phyloP scores from a whole-genome alignment of 1,140 invertebrate genomes.

The Acyrthosiphon pisum region DNA sequence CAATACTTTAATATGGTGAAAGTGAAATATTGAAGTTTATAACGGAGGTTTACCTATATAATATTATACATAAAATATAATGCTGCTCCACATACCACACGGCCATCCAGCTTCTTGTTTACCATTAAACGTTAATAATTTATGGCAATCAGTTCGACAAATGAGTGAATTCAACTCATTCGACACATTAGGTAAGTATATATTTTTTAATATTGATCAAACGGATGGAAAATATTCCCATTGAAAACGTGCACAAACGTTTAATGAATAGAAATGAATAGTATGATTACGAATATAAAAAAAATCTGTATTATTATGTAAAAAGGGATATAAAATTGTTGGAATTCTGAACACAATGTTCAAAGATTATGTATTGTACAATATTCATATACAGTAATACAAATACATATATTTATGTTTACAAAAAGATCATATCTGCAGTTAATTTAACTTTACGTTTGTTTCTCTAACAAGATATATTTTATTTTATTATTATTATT shows the following conservation, averaged over 20 bases:
- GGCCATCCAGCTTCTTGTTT: background rate
- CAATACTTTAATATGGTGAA: background rate
- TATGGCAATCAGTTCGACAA: background rate
- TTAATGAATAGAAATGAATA: background rate
- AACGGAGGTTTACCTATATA: background rate
- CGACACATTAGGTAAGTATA: background rate
- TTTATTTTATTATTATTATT: background rate
- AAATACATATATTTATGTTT: no score
- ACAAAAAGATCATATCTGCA: background rate
- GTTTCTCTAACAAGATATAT: background rate
- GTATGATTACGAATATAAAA: background rate
- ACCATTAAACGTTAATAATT: background rate
- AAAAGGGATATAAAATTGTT: background rate
- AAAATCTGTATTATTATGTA: background rate
- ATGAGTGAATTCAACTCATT: background rate
- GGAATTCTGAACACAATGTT: background rate
- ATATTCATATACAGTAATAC: background rate
- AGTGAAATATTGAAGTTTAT: background rate
- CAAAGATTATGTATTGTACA: background rate
- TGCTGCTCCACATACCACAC: background rate
- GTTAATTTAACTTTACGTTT: background rate
- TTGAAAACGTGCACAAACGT: background rate
- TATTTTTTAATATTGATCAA: background rate
- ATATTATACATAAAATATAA: background rate
- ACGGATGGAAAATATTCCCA: background rate